A percentile compares a stretch with the other conserved stretches of the same genome.
These are phyloP conservation scores for Artibeus jamaicensis DNA, from an alignment of 2,797 vertebrate species.

Conservation along the genomic window DNA sequence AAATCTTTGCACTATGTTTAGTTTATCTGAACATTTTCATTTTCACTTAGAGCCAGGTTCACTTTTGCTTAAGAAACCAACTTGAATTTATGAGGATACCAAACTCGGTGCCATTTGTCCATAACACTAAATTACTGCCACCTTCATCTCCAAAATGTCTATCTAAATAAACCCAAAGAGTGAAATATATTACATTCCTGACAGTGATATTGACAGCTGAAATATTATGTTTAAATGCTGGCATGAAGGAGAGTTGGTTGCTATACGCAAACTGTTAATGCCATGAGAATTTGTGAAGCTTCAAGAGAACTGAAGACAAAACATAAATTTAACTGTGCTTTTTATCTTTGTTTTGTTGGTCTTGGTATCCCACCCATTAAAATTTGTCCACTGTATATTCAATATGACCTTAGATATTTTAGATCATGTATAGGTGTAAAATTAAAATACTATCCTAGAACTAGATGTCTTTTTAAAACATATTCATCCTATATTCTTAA, in stretches of 20 bases:
- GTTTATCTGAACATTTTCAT: conserved; percentile 5
- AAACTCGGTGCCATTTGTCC: background rate
- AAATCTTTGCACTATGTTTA: background rate
- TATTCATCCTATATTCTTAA: background rate
- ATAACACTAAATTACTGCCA: background rate
- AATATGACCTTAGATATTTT: background rate
- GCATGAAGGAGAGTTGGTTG: background rate
- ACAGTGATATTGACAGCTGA: background rate
- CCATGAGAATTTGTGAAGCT: background rate
- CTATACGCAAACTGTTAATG: background rate
- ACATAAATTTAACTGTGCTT: background rate
- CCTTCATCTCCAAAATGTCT: conserved; percentile 30
- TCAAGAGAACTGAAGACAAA: background rate
- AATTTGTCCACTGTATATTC: background rate
- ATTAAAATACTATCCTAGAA: background rate
- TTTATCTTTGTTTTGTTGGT: background rate
- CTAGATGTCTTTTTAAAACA: background rate
- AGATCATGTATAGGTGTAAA: background rate
- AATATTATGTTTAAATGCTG: background rate
- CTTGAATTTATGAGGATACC: background rate
- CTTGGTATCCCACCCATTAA: background rate
- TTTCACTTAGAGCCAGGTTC: background rate
- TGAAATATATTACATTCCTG: background rate
- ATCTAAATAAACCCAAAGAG: background rate
- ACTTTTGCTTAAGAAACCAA: conserved; percentile 13